phyloP scores from a whole-genome alignment of 2,888 invertebrate genomes.

The Morpho achilles region DNA sequence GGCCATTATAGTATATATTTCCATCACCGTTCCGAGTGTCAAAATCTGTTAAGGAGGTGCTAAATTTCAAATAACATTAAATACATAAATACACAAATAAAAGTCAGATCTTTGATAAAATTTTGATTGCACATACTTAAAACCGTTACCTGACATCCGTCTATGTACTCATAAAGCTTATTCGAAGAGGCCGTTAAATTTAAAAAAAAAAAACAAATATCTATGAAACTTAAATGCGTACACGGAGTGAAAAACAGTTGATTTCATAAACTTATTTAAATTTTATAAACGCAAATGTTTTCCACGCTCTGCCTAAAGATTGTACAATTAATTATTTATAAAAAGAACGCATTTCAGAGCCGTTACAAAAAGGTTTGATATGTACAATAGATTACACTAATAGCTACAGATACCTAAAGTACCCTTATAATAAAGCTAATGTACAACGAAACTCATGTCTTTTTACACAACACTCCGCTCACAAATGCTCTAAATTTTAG shows the following conservation, averaged over 20 bases:
- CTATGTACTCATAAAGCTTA: conserved; percentile 29
- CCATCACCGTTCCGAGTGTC: not conserved
- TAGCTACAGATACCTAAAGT: conserved; percentile 32
- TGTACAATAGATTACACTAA: conserved; percentile 59
- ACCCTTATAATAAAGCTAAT: conserved; percentile 47
- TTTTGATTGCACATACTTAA: conserved; percentile 56
- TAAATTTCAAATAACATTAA: not conserved
- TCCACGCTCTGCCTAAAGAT: conserved; percentile 25
- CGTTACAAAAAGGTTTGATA: conserved; percentile 55
- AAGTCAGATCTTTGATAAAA: conserved; percentile 44
- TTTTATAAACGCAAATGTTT: not conserved
- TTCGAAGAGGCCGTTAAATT: conserved; percentile 35
- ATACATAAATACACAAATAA: conserved; percentile 15
- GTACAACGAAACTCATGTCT: conserved; percentile 49
- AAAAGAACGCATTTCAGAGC: conserved; percentile 39
- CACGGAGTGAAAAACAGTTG: conserved; percentile 9
- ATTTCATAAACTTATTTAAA: not conserved
- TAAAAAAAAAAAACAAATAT: conserved; percentile 28
- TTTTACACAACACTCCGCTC: conserved; percentile 39
- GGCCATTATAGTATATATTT: not conserved
- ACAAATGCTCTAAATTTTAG: conserved; percentile 68
- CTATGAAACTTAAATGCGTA: conserved; percentile 56
- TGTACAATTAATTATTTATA: conserved; percentile 51
- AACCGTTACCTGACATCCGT: conserved; percentile 15
- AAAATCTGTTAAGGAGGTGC: not conserved